Evolutionary conservation across 1,140 invertebrate species (phyloP), one percentile per base, ranked within the genome.

Genomic region (Saccostrea echinata): DNA sequence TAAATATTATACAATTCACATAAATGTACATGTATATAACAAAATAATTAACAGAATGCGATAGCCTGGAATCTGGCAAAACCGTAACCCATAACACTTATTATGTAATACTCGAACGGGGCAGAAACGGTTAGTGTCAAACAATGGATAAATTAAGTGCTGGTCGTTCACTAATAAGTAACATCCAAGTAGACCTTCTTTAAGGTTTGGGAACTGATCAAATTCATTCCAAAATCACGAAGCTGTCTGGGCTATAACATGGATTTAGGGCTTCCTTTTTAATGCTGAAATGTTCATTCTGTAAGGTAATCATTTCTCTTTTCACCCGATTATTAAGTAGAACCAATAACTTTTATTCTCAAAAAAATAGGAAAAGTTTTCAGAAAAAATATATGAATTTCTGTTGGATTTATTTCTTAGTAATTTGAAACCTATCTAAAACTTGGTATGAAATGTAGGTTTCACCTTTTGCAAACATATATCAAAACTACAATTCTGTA

Each of bases 121-220:
- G 27, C 16, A 76, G 24, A 18, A 33, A 3, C 27, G 68, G 27
- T 76, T 76, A 76, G 9, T 76, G 68, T 76, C 68, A 76, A 76
- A 76, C 68, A 76, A 76, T 30, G 24, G 68, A 24, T 76, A 76
- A 76, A 76, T 30, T 9, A 76, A 33, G 30, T 76, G 68, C 68
- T 27, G 16, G 68, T 76, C 0, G 27, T 76, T 30, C 24, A 71
- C 64, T 76, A 76, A 76, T 76, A 71, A 30, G 64, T 27, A 71
- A 71, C 64, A 76, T 33, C 24, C 68, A 27, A 30, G 68, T 76
- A 9, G 24, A 76, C 30, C 13, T 76, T 76, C 27, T 30, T n/a
- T 76, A 30, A 76, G 30, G 68, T 76, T 76, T 30, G 27, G 68
- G 30, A 6, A 76, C 6, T 30, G 55, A 61, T 61, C 30, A 33